Percentiles rank a stretch among this genome's conserved stretches.
Conservation (phyloP, 2,888 invertebrate species). For the Ophonus ardosiacus region DNA sequence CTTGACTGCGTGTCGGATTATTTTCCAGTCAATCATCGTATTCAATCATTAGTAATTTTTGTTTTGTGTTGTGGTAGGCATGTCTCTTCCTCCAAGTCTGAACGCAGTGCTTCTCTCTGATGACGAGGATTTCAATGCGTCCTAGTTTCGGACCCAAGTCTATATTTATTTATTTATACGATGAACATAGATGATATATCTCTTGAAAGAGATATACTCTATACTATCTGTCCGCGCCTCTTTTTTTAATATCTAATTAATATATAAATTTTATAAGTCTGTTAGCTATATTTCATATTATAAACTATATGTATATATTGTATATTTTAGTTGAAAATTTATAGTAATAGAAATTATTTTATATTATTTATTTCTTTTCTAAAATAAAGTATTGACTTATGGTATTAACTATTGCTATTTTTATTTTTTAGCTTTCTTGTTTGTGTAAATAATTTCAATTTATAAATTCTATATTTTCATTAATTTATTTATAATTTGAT, state of each 20-base stretch:
- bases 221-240: slow-evolving; percentile 14
- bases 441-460: slow-evolving; percentile 41
- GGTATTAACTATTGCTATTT: slow-evolving; percentile 3
- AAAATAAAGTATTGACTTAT: slow-evolving; percentile 17
- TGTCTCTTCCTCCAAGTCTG: slow-evolving; percentile 45
- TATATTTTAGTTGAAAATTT: slow-evolving; percentile 62
- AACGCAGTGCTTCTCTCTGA: slow-evolving; percentile 52
- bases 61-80: slow-evolving; percentile 43
- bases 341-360: slow-evolving; percentile 57
- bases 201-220: too few species aligned
- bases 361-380: slow-evolving; percentile 49
- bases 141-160: neutral
- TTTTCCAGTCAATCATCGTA: too few species aligned
- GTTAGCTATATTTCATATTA: slow-evolving; percentile 60
- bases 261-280: slow-evolving; percentile 58
- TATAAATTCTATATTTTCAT: slow-evolving; percentile 38
- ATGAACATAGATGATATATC: neutral
- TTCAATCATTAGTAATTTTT: neutral
- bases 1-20: too few species aligned
- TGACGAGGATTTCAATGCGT: slow-evolving; percentile 21
- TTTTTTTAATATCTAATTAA: slow-evolving; percentile 43
- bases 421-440: slow-evolving; percentile 20
- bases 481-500: slow-evolving; percentile 45
- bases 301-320: slow-evolving; percentile 63
- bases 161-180: slow-evolving; percentile 42